Conservation (phyloP, 2,113 vertebrate species). For the Alligator mississippiensis region DNA sequence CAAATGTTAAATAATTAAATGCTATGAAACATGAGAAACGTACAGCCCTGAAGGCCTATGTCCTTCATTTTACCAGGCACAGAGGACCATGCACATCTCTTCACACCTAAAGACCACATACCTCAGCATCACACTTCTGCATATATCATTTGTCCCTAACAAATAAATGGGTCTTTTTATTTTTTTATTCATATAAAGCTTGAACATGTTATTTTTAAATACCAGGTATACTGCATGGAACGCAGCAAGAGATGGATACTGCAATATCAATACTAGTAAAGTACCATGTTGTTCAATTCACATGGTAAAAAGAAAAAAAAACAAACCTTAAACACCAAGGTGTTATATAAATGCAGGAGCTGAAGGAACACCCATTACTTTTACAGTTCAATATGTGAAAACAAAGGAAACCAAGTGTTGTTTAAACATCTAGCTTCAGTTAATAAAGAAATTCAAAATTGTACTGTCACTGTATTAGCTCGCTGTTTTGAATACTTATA, state of each 20-base stretch:
- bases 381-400: not conserved
- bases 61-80: not conserved
- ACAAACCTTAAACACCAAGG: not conserved
- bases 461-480: not conserved
- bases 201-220: not conserved
- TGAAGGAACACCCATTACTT: conserved; percentile 4
- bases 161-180: not conserved
- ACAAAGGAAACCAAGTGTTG: not conserved
- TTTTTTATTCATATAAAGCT: not conserved
- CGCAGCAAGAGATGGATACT: not conserved
- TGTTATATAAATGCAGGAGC: conserved; percentile 24
- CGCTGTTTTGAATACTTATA: not conserved
- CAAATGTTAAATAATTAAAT: not conserved
- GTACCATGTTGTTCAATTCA: not conserved
- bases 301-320: conserved; percentile 2
- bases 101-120: not conserved
- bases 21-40: not conserved
- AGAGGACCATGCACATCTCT: not conserved
- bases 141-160: not conserved
- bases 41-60: not conserved
- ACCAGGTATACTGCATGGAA: not conserved
- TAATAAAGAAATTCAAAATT: not conserved
- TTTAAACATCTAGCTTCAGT: not conserved
- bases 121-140: not conserved
- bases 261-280: conserved; percentile 9